These are phyloP conservation scores for Ellobius talpinus DNA, from an alignment of 2,113 vertebrate species.

Conservation along the genomic window DNA sequence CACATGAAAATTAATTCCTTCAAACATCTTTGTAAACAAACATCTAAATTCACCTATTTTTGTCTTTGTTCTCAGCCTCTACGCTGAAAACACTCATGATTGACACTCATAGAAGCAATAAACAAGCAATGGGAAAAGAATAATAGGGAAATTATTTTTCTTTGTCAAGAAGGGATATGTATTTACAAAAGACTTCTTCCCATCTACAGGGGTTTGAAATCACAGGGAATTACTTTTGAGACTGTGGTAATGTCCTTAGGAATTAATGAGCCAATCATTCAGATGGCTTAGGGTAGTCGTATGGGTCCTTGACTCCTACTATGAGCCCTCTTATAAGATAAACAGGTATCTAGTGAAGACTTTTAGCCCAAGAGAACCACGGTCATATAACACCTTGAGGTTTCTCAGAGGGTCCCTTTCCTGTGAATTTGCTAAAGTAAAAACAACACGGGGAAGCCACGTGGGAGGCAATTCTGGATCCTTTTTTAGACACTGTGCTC, in stretches of 20 bases:
- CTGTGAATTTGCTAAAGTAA: conserved; percentile 53
- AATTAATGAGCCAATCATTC: conserved; percentile 54
- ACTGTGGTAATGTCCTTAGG: conserved; percentile 49
- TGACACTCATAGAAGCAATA: conserved; percentile 67
- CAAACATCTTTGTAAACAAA: conserved; percentile 85
- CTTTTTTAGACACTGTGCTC: conserved; percentile 62
- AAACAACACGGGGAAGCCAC: conserved; percentile 65
- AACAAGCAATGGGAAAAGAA: conserved; percentile 71
- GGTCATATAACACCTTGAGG: neutral
- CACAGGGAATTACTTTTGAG: conserved; percentile 43
- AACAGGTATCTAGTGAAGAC: conserved; percentile 24
- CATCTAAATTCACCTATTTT: conserved; percentile 84
- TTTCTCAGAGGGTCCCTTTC: neutral
- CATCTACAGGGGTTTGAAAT: conserved; percentile 29
- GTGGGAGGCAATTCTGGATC: conserved; percentile 71
- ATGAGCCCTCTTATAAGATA: conserved; percentile 15
- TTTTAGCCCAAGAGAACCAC: conserved; percentile 33
- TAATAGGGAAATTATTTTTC: conserved; percentile 61
- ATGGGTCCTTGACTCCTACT: neutral
- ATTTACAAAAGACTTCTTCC: conserved; percentile 56
- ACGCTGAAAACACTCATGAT: conserved; percentile 72
- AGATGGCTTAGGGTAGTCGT: conserved; percentile 19
- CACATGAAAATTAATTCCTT: conserved; percentile 86
- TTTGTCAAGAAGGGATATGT: conserved; percentile 55
- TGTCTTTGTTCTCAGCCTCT: conserved; percentile 83